A percentile compares a stretch with the other conserved stretches of the same genome.
These are phyloP conservation scores for Patella vulgata DNA, from an alignment of 1,140 invertebrate genomes.

Conservation along the genomic window DNA sequence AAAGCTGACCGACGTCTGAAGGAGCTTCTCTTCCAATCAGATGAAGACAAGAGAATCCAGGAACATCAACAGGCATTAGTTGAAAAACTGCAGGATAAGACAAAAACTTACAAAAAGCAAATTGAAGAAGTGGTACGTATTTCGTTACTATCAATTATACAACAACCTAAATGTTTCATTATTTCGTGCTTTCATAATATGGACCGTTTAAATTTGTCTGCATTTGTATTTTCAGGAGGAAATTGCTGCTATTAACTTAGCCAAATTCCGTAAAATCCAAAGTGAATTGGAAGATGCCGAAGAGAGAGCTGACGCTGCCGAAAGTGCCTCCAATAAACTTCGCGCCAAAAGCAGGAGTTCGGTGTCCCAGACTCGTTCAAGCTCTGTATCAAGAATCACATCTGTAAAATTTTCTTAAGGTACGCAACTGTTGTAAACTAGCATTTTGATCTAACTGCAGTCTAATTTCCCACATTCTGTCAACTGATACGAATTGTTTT, in stretches of 20 bases:
- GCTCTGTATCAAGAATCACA: too few species aligned
- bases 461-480: too few species aligned
- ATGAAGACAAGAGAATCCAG: conserved; percentile 97
- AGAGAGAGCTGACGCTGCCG: conserved; percentile 95
- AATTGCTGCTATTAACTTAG: conserved; percentile 95
- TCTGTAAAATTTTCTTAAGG: too few species aligned
- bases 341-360: conserved; percentile 90
- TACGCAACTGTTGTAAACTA: too few species aligned
- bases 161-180: too few species aligned
- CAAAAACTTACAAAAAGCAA: conserved; percentile 99
- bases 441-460: too few species aligned
- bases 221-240: conserved; percentile 76
- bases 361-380: conserved; percentile 25
- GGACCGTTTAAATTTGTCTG: too few species aligned
- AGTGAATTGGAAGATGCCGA: conserved; percentile 97
- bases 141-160: too few species aligned
- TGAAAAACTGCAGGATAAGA: conserved; percentile 98
- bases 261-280: conserved; percentile 98
- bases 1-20: conserved; percentile 82
- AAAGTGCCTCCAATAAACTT: conserved; percentile 96
- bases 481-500: too few species aligned
- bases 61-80: conserved; percentile 97
- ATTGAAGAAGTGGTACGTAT: conserved; percentile 89
- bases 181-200: too few species aligned
- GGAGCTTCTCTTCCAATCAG: conserved; percentile 81